These are phyloP conservation scores for Arctia plantaginis DNA, from an alignment of 2,888 invertebrate species.

Conservation along the genomic window DNA sequence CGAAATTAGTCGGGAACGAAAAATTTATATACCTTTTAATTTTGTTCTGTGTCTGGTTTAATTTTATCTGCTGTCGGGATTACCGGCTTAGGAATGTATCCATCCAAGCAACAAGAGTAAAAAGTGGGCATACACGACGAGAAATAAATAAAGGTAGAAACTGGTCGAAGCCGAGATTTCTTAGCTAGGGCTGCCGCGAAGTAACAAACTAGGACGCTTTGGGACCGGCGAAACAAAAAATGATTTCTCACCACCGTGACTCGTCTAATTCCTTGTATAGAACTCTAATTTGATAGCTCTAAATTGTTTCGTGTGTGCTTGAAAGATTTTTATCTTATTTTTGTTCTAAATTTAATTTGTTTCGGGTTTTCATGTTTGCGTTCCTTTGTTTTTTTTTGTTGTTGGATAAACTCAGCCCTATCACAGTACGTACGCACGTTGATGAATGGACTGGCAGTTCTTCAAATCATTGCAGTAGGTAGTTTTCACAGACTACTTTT, in stretches of 20 bases:
- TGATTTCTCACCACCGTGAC: conserved; percentile 53
- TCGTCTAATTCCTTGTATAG: conserved; percentile 53
- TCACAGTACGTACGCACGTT: conserved; percentile 62
- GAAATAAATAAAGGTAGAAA: conserved; percentile 84
- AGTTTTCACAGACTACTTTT: conserved; percentile 64
- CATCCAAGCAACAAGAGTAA: conserved; percentile 82
- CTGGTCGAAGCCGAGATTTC: conserved; percentile 80
- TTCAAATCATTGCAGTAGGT: conserved; percentile 67
- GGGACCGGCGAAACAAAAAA: conserved; percentile 40
- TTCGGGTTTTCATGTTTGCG: conserved; percentile 27
- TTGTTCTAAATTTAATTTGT: conserved; percentile 44
- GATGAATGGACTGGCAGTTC: conserved; percentile 80
- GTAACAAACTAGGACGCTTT: conserved; percentile 42
- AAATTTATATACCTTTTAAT: conserved; percentile 84
- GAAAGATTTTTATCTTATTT: conserved; percentile 46
- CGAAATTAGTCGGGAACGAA: conserved; percentile 84
- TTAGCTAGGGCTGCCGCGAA: conserved; percentile 64
- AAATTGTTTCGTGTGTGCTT: conserved; percentile 54
- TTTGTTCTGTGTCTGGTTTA: conserved; percentile 86
- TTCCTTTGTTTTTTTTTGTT: conserved; percentile 30
- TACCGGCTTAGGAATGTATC: conserved; percentile 86
- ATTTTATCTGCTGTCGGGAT: conserved; percentile 86
- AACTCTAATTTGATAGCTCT: conserved; percentile 57
- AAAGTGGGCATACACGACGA: conserved; percentile 79
- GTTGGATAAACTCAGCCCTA: conserved; percentile 52